Conservation (phyloP, 2,888 invertebrate species). For the Cephus pygmeus region DNA sequence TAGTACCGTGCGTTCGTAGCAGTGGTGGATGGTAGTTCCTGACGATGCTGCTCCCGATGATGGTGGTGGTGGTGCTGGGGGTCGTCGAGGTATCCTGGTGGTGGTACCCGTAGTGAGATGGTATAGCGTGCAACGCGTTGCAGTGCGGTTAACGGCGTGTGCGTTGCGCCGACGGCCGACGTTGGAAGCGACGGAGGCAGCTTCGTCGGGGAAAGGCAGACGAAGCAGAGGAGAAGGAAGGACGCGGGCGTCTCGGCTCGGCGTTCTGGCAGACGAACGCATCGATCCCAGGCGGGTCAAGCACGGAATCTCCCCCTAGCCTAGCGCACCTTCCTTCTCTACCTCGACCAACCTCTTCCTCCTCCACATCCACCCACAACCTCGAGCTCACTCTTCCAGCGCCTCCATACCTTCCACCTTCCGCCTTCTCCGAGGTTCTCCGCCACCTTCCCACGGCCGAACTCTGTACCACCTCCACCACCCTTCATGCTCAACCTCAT, state of each 20-base stretch:
- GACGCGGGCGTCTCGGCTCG: conserved; percentile 62
- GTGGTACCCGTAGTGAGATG: background rate
- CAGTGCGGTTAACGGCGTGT: conserved; percentile 62
- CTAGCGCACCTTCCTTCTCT: conserved; percentile 24
- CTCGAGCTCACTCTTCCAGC: conserved; percentile 22
- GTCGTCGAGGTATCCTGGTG: conserved; percentile 14
- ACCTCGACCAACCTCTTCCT: conserved; percentile 25
- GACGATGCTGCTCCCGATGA: conserved; percentile 24
- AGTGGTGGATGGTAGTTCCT: conserved; percentile 24
- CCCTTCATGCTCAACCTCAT: conserved; percentile 25
- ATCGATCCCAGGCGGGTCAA: conserved; percentile 67
- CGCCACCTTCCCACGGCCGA: conserved; percentile 1
- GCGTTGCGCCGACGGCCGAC: conserved; percentile 61
- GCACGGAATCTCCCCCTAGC: conserved; percentile 61
- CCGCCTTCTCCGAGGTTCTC: background rate
- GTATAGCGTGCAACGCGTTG: conserved; percentile 48
- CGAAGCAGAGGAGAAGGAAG: conserved; percentile 46
- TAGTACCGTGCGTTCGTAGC: conserved; percentile 23
- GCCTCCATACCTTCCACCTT: conserved; percentile 17
- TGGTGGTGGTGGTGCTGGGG: conserved; percentile 25
- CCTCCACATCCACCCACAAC: conserved; percentile 20
- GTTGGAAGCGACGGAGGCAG: conserved; percentile 52
- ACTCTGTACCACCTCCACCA: background rate
- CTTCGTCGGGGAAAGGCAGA: conserved; percentile 28
- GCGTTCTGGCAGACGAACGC: conserved; percentile 66